A percentile compares a stretch with the other conserved stretches of the same genome.
Conservation (phyloP, 2,113 vertebrate genomes). For the Actenoides lindsayi region DNA sequence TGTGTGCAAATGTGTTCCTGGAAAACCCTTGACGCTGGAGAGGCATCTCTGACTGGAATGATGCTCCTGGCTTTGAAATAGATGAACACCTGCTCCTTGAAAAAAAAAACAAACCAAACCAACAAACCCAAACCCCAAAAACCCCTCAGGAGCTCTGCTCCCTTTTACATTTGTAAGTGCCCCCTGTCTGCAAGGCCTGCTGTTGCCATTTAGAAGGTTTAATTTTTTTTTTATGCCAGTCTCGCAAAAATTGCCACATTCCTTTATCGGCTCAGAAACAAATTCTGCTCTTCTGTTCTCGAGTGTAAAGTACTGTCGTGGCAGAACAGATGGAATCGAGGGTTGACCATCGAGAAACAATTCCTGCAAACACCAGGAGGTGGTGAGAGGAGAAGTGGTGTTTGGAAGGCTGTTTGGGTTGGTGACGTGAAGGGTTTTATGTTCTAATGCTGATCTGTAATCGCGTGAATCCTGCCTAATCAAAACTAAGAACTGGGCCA, state of each 20-base stretch:
- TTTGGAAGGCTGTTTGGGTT: not conserved
- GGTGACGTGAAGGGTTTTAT: not conserved
- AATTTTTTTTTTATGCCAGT: not conserved
- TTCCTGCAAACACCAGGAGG: not conserved
- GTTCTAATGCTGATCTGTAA: not conserved
- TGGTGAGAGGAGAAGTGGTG: not conserved
- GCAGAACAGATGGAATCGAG: not conserved
- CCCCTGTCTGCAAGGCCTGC: not conserved
- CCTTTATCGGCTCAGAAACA: not conserved
- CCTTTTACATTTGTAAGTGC: not conserved
- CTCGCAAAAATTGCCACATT: not conserved
- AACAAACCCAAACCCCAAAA: not conserved
- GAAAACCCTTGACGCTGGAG: conserved; percentile 42
- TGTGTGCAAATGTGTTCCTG: conserved; percentile 59
- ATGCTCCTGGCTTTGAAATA: conserved; percentile 56
- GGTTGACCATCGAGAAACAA: not conserved
- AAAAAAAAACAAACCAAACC: not conserved
- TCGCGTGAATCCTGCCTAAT: not conserved
- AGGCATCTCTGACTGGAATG: conserved; percentile 34
- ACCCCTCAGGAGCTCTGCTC: not conserved
- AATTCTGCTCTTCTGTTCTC: not conserved
- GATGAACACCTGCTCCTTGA: conserved; percentile 49
- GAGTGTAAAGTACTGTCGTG: not conserved
- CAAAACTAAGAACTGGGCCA: not conserved
- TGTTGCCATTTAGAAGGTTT: not conserved